Percentiles rank a stretch among this genome's conserved stretches.
Conservation (phyloP, 2,797 vertebrate species). For the Sebastes ruberrimus region DNA sequence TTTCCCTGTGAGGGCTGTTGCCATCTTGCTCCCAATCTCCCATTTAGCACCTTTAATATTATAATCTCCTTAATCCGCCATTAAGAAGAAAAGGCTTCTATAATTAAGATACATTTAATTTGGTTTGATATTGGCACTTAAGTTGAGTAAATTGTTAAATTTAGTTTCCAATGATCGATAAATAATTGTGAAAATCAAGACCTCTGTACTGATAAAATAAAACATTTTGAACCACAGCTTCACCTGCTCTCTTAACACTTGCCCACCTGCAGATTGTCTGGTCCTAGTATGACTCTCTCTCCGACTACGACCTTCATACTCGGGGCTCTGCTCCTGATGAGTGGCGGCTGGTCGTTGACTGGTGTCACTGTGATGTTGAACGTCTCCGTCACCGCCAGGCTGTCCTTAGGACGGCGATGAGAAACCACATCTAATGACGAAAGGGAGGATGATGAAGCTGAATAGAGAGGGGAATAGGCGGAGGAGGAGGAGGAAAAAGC, state of each 20-base stretch:
- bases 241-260: background rate
- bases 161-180: background rate
- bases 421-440: constrained; percentile 49
- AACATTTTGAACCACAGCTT: background rate
- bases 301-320: constrained; percentile 87
- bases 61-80: too few species aligned
- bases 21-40: too few species aligned
- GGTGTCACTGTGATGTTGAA: constrained; percentile 91
- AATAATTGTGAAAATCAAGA: background rate
- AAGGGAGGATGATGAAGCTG: constrained; percentile 31
- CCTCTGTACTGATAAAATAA: background rate
- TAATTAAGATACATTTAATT: too few species aligned
- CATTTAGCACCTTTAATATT: too few species aligned
- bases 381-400: constrained; percentile 80
- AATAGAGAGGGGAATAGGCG: constrained; percentile 41
- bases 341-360: constrained; percentile 88
- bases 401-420: constrained; percentile 57
- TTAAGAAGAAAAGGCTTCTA: too few species aligned
- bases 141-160: background rate
- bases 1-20: too few species aligned
- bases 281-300: constrained; percentile 79
- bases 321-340: constrained; percentile 84
- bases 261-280: constrained; percentile 83
- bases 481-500: constrained; percentile 46
- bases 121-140: too few species aligned